phyloP scores from a whole-genome alignment of 2,888 invertebrate species.

The Axea sp. region DNA sequence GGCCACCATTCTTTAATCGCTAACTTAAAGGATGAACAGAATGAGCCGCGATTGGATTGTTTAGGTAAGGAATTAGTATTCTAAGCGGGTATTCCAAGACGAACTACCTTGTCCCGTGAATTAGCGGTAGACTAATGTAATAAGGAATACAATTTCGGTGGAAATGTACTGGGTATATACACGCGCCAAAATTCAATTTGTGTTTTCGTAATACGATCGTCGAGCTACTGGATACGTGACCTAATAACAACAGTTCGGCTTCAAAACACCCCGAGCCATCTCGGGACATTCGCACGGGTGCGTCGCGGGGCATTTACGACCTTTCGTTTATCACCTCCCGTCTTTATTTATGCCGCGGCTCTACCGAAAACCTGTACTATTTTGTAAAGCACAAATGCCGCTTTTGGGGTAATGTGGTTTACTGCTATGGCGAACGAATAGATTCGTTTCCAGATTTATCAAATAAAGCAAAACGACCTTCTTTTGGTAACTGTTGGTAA shows the following conservation, averaged over 20 bases:
- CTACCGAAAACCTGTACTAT: no score
- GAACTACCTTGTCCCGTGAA: conserved; percentile 55
- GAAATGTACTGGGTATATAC: conserved; percentile 57
- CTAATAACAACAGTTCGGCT: conserved; percentile 61
- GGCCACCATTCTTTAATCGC: conserved; percentile 15
- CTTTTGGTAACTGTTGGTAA: conserved; percentile 27
- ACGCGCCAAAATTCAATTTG: conserved; percentile 71
- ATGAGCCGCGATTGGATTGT: conserved; percentile 41
- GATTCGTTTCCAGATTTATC: not conserved
- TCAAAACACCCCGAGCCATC: conserved; percentile 21
- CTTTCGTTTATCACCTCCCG: conserved; percentile 32
- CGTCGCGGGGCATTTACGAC: conserved; percentile 20
- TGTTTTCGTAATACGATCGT: conserved; percentile 62
- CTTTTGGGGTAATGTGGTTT: not conserved
- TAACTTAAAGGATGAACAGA: conserved; percentile 31
- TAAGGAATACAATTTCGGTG: conserved; percentile 62
- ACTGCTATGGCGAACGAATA: not conserved
- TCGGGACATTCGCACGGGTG: not conserved
- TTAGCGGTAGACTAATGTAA: conserved; percentile 62
- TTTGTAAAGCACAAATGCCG: not conserved
- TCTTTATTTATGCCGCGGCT: conserved; percentile 3
- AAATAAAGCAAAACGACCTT: conserved; percentile 8
- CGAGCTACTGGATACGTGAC: conserved; percentile 68
- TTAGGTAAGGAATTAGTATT: conserved; percentile 42
- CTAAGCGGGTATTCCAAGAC: conserved; percentile 19